Percentiles rank a stretch among this genome's conserved stretches.
phyloP scores from a whole-genome alignment of 2,113 vertebrate genomes.

The Etheostoma cragini region DNA sequence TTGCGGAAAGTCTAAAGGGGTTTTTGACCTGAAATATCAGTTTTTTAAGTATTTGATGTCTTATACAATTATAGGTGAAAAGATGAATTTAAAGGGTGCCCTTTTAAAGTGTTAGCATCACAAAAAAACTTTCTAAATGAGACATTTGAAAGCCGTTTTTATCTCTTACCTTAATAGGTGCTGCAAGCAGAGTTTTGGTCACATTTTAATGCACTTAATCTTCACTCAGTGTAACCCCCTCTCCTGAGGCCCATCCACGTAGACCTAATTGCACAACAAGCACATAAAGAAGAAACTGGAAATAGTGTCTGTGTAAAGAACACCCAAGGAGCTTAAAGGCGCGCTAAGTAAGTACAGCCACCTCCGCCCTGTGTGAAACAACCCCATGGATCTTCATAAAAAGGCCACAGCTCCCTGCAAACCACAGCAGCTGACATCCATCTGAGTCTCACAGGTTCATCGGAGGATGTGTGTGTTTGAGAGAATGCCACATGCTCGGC shows the following conservation, averaged over 20 bases:
- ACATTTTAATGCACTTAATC: slow-evolving; percentile 69
- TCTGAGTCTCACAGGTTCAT: slow-evolving; percentile 41
- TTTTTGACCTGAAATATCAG: neutral
- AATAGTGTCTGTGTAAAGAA: slow-evolving; percentile 39
- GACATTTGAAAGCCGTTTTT: slow-evolving; percentile 48
- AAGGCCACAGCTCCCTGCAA: slow-evolving; percentile 30
- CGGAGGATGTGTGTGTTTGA: slow-evolving; percentile 6
- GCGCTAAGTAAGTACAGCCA: slow-evolving; percentile 33
- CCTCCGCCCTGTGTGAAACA: slow-evolving; percentile 48
- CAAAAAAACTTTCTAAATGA: slow-evolving; percentile 42
- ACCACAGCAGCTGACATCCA: slow-evolving; percentile 47
- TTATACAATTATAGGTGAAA: neutral
- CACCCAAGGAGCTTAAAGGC: slow-evolving; percentile 46
- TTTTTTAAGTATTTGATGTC: slow-evolving; percentile 1
- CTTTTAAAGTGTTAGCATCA: slow-evolving; percentile 25
- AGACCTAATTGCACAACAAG: slow-evolving; percentile 61
- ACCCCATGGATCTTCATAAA: slow-evolving; percentile 65
- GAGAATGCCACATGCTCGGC: slow-evolving; percentile 12
- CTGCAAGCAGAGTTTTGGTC: slow-evolving; percentile 55
- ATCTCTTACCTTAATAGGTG: slow-evolving; percentile 69
- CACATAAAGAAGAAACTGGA: slow-evolving; percentile 49
- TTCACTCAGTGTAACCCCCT: slow-evolving; percentile 47
- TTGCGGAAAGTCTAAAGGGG: neutral
- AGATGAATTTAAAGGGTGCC: slow-evolving; percentile 2
- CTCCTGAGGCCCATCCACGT: slow-evolving; percentile 41